A percentile compares a stretch with the other conserved stretches of the same genome.
phyloP scores from a whole-genome alignment of 1,140 invertebrate species.

The Periplaneta americana region DNA sequence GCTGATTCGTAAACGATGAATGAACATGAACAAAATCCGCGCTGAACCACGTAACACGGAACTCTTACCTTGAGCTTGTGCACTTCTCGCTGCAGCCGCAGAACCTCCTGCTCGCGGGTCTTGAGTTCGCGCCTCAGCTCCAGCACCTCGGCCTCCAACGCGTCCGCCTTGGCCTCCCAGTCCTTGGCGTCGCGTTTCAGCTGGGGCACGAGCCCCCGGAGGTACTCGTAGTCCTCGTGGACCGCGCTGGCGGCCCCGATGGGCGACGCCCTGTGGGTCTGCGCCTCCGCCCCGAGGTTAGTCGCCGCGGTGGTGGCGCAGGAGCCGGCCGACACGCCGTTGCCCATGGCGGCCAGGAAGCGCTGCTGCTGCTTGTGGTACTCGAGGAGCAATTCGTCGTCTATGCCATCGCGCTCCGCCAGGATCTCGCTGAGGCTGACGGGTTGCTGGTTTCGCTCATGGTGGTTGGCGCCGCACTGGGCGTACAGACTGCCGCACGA shows the following conservation, averaged over 20 bases:
- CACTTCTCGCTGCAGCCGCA: conserved; percentile 49
- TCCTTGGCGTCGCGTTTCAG: conserved; percentile 25
- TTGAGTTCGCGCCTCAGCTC: conserved; percentile 29
- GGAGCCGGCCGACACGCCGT: background rate
- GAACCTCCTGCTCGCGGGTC: conserved; percentile 38
- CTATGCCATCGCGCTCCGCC: background rate
- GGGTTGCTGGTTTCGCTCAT: conserved; percentile 1
- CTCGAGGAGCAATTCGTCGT: background rate
- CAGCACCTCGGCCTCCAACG: conserved; percentile 17
- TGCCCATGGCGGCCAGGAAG: background rate
- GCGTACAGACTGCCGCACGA: background rate
- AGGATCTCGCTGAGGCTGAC: background rate
- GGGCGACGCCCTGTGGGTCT: background rate
- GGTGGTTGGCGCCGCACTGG: background rate
- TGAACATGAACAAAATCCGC: background rate
- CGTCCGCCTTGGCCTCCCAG: conserved; percentile 23
- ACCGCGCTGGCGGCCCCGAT: background rate
- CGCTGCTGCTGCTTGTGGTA: background rate
- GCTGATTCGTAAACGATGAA: background rate
- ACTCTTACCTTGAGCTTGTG: conserved; percentile 52
- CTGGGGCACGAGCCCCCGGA: conserved; percentile 26
- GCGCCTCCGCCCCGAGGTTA: background rate
- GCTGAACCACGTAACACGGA: background rate
- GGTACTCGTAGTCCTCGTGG: conserved; percentile 21
- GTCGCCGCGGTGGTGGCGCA: background rate